Evolutionary conservation across 2,888 invertebrate genomes (phyloP), one percentile per base, ranked within the genome.

Genomic region (Caradrina clavipalpis): DNA sequence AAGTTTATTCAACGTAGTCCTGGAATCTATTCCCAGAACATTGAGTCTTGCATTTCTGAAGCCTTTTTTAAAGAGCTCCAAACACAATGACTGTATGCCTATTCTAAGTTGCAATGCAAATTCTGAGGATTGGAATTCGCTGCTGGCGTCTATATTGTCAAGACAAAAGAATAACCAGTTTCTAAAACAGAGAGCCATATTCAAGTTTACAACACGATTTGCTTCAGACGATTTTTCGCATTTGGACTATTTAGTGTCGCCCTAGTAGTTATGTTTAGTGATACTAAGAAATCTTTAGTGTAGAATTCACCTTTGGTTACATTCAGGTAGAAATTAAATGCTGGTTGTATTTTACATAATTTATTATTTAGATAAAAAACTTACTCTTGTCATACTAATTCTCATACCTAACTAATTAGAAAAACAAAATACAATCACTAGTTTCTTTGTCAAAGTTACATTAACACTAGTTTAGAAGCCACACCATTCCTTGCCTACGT

Each of bases 101-200:
- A 51, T 72, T 62, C 62, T 59, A 49, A 62, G 42, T 73, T 59
- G 35, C 61, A 51, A 77, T 76, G 76, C 51, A 76, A 77, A 76
- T 77, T 67, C 61, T 63, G 49, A 54, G 53, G 53, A 53, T 61
- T 39, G 51, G 77, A 66, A 67, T 67, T 59, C 45, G 39, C 42
- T 58, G 57, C 59, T 71, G 71, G 76, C 71, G 71, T 76, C 71
- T 64, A 60, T 19, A 51, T 42, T 57, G 50, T 49, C 50, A 45
- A 53, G 35, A 65, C 60, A 76, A 76, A 76, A 71, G 58, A 70
- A 71, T 76, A 54, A 75, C 39, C 45, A 49, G 22, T 47, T 17
- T 53, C 47, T 57, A 15, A 57, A 15, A 53, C 11, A 45, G 11
- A 22, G 56, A 22, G 31, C 19, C 13, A 51, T 31, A 60, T 73